Base-by-base conservation (phyloP, 2,888 invertebrate genomes). In the Plutella xylostella region DNA sequence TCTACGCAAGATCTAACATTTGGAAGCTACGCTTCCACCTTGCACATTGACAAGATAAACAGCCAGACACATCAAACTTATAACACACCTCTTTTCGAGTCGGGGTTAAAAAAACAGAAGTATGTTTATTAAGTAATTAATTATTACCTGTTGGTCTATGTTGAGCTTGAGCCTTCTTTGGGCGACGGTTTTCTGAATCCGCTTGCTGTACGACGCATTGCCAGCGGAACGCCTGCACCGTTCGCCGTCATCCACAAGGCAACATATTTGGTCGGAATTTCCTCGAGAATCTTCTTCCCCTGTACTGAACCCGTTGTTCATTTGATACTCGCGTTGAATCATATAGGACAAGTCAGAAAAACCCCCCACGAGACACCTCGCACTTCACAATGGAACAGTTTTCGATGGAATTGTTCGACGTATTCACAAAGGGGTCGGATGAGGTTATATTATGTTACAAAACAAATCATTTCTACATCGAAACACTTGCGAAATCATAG, bases 171-270 rank as follows among this genome's bases (percentile, higher is more conserved):
- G 88, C 61, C 94, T 90, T 62, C 95, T 88, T 66, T 96, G 96
- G 43, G 93, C 92, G 28, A 97, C 97, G 46, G 94, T 97, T 75
- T 97, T 97, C 77, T 97, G 97, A 61, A 98, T 96, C 56, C 97
- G 89, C 74, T 98, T 97, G 78, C 95, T 97, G 82, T 97, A 98
- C 38, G 96, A 94, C 56, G 98, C 98, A 86, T 96, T 95, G 52
- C 96, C 95, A 56, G 96, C 97, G 46, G 91, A 88, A 65, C 95
- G 90, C 53, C 89, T 87, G 77, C 97, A 98, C 55, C 95, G 87
- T 56, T 92, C 92, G 53, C 90, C 90, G 71, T 94, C 94, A 74
- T 95, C 94, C 62, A 96, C 90, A 58, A 97, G 87, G 85, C 97
- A 97, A 85, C 97, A 97, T 64, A 92, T 90, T 85, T 94, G 94